A percentile compares a stretch with the other conserved stretches of the same genome.
Conservation (phyloP, 1,140 invertebrate genomes). For the Cydia splendana region DNA sequence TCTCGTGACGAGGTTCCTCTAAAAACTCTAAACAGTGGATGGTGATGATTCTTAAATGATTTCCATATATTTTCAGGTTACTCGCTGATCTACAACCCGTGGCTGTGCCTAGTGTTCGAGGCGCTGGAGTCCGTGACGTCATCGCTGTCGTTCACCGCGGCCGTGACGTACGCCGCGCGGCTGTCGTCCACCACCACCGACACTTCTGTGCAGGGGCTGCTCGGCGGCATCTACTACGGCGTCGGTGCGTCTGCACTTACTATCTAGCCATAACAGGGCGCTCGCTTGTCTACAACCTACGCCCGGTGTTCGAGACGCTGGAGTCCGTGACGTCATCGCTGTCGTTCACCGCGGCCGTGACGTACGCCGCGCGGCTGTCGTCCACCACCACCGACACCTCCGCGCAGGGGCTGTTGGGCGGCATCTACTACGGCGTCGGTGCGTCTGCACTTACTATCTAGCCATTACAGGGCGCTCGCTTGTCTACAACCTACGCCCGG, state of each 20-base stretch:
- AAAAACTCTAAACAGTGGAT: too few relatives aligned
- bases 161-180: conserved; percentile 89
- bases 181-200: conserved; percentile 90
- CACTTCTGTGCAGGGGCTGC: conserved; percentile 90
- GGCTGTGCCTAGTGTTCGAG: conserved; percentile 91
- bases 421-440: conserved; percentile 91
- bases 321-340: conserved; percentile 92
- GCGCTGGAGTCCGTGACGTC: conserved; percentile 92
- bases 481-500: conserved; percentile 88
- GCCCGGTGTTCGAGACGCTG: conserved; percentile 90
- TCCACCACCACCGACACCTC: conserved; percentile 90
- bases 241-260: conserved; percentile 82
- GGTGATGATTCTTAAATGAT: background rate
- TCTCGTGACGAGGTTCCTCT: too few relatives aligned
- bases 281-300: conserved; percentile 89
- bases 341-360: conserved; percentile 90
- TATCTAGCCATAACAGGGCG: too few relatives aligned
- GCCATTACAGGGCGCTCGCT: too few relatives aligned
- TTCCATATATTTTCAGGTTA: conserved; percentile 81
- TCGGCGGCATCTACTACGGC: conserved; percentile 90
- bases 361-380: conserved; percentile 89
- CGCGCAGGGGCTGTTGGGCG: conserved; percentile 90
- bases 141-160: conserved; percentile 89
- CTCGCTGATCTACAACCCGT: conserved; percentile 90
- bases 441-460: conserved; percentile 48